phyloP scores from a whole-genome alignment of 2,888 invertebrate species.

The Tetragnatha montana region DNA sequence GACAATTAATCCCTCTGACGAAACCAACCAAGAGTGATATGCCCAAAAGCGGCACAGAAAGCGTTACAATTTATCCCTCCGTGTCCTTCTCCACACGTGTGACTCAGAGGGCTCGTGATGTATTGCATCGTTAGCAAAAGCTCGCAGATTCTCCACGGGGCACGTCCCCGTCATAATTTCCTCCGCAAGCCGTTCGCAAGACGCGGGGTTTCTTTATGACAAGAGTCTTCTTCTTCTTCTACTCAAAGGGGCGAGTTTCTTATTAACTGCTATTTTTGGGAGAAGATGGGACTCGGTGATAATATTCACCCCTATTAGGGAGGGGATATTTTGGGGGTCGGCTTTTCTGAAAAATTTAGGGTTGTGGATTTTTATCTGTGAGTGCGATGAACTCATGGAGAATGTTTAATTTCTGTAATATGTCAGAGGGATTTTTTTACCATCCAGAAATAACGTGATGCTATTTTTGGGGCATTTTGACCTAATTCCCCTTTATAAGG shows the following conservation, averaged over 20 bases:
- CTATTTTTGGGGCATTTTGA: too few relatives aligned
- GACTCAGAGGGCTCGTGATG: slow-evolving; percentile 30
- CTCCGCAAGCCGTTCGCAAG: slow-evolving; percentile 31
- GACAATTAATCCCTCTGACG: background rate
- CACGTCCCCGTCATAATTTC: slow-evolving; percentile 48
- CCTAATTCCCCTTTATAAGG: too few relatives aligned
- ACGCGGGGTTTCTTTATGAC: slow-evolving; percentile 4
- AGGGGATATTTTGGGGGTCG: too few relatives aligned
- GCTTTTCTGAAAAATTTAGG: too few relatives aligned
- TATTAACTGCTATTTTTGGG: too few relatives aligned
- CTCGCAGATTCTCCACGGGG: slow-evolving; percentile 17
- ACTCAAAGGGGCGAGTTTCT: background rate
- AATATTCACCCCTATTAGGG: too few relatives aligned
- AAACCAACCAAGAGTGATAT: background rate
- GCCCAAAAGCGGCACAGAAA: background rate
- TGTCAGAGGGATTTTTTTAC: too few relatives aligned
- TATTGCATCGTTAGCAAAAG: slow-evolving; percentile 44
- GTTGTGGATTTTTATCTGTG: too few relatives aligned
- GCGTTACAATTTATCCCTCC: background rate
- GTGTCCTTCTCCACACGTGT: background rate
- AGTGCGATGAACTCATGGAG: too few relatives aligned
- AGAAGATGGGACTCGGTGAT: too few relatives aligned
- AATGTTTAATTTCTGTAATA: too few relatives aligned
- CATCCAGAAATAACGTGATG: too few relatives aligned
- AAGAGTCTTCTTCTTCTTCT: background rate